Base-by-base conservation (phyloP, 2,797 vertebrate genomes). In the Betta splendens region DNA sequence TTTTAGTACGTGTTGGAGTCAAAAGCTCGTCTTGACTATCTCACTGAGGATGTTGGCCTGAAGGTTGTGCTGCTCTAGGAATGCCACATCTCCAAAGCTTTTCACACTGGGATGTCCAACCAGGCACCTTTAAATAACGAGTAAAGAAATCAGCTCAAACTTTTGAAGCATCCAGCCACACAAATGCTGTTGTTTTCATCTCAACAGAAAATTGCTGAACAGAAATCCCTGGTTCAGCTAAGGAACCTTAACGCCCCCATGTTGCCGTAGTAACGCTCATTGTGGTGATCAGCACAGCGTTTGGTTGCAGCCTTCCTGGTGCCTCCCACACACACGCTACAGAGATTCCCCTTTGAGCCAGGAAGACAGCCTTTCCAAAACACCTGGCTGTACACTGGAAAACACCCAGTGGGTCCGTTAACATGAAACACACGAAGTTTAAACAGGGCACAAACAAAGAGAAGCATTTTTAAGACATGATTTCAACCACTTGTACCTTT, bases 321-420 rank as follows among this genome's bases (percentile, higher is more conserved):
- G 44, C 92, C 93, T 75, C 95, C 95, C 29, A 95, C 69, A 75
- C 95, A 97, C 67, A 96, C 95, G 84, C 95, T 97, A 79, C 95
- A 97, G 32, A 96, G 87, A 64, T 87, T 93, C 21, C 92, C 90
- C 45, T 87, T 77, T 66, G 93, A 89, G 52, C 95, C 95, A 3
- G 95, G 95, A 71, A 97, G 94, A 74, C 95, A 97, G 63, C 94
- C 89, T 79, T 97, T 97, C 94, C 95, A 95, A 80, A 97, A 97
- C 51, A 94, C 93, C 20, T 85, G 42, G 45, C 79, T 87, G 70
- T 93, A 96, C 49, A 85, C 95, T 97, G 9, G 43, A 23, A 29
- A 64, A 69, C 28, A 77, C 10, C 63, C 36, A 35, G 32, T 5
- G 25, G 39, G 35, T 16, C n/a, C 7, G 31, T 25, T 40, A 17